Evolutionary conservation across 2,113 vertebrate species (phyloP).

Genomic region (Cyprinodon variegatus): DNA sequence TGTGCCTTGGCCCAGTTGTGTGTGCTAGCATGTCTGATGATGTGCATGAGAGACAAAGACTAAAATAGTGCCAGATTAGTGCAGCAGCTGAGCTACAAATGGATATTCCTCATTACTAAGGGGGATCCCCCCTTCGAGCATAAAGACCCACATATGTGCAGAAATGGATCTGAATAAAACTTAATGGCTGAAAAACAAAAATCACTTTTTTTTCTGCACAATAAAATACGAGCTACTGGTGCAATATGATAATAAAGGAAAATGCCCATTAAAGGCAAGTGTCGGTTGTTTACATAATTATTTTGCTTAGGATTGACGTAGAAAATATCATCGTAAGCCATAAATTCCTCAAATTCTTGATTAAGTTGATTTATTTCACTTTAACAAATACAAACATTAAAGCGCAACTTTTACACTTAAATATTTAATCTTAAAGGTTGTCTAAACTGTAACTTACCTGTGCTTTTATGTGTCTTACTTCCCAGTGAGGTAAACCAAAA

Average conservation of each 20-base stretch:
- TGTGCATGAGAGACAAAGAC: background rate
- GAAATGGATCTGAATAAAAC: background rate
- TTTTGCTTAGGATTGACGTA: too few relatives aligned
- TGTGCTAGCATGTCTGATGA: background rate
- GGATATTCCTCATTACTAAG: slow-evolving; percentile 23
- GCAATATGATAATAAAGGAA: slow-evolving; percentile 1
- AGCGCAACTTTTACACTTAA: background rate
- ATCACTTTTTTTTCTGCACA: background rate
- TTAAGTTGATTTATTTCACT: too few relatives aligned
- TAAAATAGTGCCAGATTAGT: slow-evolving; percentile 63
- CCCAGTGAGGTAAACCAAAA: slow-evolving; percentile 16
- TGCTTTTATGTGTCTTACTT: slow-evolving; percentile 3
- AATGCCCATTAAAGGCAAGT: background rate
- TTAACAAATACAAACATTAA: background rate
- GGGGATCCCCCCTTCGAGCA: background rate
- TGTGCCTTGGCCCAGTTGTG: background rate
- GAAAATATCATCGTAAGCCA: too few relatives aligned
- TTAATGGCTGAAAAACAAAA: background rate
- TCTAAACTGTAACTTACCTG: slow-evolving; percentile 47
- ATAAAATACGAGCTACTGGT: background rate
- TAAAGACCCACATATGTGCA: background rate
- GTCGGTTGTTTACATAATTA: background rate
- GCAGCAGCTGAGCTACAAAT: slow-evolving; percentile 62
- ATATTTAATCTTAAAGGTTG: background rate
- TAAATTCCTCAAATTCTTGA: too few relatives aligned